Percentiles rank a stretch among this genome's conserved stretches.
Conservation (phyloP, 2,797 vertebrate species). For the Gila robusta region DNA sequence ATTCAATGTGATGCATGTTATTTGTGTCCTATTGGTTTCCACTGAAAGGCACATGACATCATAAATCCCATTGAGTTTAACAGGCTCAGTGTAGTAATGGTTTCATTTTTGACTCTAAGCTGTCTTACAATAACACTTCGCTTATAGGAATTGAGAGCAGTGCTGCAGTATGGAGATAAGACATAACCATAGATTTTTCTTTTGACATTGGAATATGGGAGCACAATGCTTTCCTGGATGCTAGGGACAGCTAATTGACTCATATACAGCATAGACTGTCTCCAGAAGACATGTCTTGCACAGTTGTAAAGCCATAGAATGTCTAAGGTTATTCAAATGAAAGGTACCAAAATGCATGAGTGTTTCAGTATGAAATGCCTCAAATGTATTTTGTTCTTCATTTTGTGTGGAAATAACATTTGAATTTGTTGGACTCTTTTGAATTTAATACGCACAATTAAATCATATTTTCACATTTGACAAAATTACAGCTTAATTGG, state of each 20-base stretch:
- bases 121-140: constrained; percentile 25
- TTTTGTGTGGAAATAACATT: too few species aligned
- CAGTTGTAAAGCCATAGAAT: constrained; percentile 1
- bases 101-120: constrained; percentile 49
- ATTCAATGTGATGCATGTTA: neutral
- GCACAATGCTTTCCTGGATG: constrained; percentile 19
- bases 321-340: neutral
- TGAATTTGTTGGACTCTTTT: neutral
- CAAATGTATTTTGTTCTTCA: neutral
- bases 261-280: constrained; percentile 7
- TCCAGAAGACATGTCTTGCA: neutral
- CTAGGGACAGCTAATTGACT: constrained; percentile 29
- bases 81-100: neutral
- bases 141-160: constrained; percentile 34
- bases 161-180: constrained; percentile 46
- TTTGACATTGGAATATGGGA: constrained; percentile 33
- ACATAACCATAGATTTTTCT: constrained; percentile 7
- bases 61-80: constrained; percentile 32
- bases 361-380: neutral
- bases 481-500: neutral
- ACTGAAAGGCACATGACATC: constrained; percentile 1
- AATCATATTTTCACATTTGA: neutral
- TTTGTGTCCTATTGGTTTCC: neutral
- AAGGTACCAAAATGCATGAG: neutral
- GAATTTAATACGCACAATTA: neutral